phyloP scores from a whole-genome alignment of 2,113 vertebrate species.

The Lethenteron camtschaticum region DNA sequence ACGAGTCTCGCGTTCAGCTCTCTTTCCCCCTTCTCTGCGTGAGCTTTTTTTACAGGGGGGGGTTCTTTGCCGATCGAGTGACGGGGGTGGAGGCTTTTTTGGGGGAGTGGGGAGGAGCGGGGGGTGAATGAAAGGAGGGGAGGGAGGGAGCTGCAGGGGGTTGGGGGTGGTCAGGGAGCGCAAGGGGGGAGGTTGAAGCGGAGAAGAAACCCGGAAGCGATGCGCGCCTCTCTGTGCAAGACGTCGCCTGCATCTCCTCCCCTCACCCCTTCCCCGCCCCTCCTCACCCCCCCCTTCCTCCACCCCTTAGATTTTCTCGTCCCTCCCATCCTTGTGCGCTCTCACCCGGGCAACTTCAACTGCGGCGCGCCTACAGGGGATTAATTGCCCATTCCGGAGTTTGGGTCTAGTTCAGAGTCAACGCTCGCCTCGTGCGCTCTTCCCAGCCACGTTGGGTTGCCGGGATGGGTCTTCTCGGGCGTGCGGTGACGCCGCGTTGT shows the following conservation, averaged over 20 bases:
- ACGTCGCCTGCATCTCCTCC: neutral
- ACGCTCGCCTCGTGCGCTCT: neutral
- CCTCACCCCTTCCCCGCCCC: conserved; percentile 2
- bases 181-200: neutral
- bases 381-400: neutral
- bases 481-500: no score
- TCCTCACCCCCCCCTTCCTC: neutral
- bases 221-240: neutral
- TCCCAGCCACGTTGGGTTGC: no score
- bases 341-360: conserved; percentile 4
- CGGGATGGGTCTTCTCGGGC: no score
- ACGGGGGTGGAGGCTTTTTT: no score
- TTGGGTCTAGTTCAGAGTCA: conserved; percentile 2
- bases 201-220: conserved; percentile 3
- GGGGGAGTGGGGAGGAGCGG: no score
- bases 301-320: neutral
- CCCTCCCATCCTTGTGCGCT: neutral
- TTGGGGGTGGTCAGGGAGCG: no score
- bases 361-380: neutral
- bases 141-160: neutral
- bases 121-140: neutral
- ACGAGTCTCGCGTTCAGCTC: no score
- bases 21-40: no score
- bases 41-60: no score
- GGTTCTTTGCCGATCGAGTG: no score